Evolutionary conservation across 2,797 vertebrate species (phyloP), one percentile per base, ranked within the genome.

Genomic region (Cephalopachus bancanus): DNA sequence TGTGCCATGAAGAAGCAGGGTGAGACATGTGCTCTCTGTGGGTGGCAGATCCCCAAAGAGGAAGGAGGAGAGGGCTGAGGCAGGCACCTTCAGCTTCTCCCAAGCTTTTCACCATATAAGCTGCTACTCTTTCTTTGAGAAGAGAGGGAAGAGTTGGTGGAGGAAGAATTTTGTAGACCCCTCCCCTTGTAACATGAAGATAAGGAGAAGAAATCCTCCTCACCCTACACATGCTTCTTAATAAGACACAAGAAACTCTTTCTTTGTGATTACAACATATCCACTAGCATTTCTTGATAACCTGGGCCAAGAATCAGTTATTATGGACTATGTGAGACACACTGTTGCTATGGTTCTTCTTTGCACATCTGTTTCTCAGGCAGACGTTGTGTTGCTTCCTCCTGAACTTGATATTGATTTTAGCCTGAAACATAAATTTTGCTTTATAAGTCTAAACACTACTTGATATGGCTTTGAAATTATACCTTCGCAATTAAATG

Each of bases 381-480:
- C 7, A 72, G 76, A 74, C 2, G 0, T 22, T 83, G 60, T 55
- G 33, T 92, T 9, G 5, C 71, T 86, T 76, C 37, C 65, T 91
- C 20, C 44, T 67, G 44, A 92, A 86, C 30, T 20, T 72, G 71
- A 59, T 65, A 87, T 2, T 69, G 87, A 51, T 89, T 95, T 97
- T 81, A 95, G 62, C 33, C 51, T n/a, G 51, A 62, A 87, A 81
- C 24, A 26, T 86, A 95, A 80, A 84, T 76, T 94, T 49, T 93
- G n/a, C 74, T 92, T 91, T 87, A 67, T 90, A 93, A 85, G n/a
- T 60, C 4, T 84, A 80, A 78, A 64, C 0, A 4, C 37, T 79
- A 93, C 76, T 78, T 92, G 78, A 62, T 95, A 60, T 20, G 86
- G 83, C 49, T 90, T 96, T 94, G 92, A 86, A 57, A 72, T 62